Conservation (phyloP, 1,140 invertebrate species). For the Nylanderia fulva region DNA sequence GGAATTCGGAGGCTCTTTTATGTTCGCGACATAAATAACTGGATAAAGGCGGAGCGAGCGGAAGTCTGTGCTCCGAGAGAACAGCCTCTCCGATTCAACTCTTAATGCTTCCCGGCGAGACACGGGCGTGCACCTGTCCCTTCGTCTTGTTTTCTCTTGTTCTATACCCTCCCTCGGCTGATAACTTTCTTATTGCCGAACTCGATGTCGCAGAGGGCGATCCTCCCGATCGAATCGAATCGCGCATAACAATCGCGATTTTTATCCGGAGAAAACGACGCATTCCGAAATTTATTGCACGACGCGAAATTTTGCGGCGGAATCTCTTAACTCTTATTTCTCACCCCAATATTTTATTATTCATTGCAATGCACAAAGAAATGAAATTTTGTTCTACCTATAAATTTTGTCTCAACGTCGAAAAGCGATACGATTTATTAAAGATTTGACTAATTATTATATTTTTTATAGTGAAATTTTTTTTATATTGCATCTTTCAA, state of each 20-base stretch:
- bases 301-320: background rate
- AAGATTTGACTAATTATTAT: background rate
- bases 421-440: background rate
- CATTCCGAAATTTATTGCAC: background rate
- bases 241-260: conserved; percentile 19
- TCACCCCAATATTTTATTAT: background rate
- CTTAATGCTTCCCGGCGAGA: conserved; percentile 79
- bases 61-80: conserved; percentile 63
- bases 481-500: background rate
- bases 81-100: conserved; percentile 80
- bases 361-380: background rate
- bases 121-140: conserved; percentile 71
- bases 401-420: background rate
- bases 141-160: conserved; percentile 35
- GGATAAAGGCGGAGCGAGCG: conserved; percentile 75
- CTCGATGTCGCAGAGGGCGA: conserved; percentile 80
- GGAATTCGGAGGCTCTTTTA: conserved; percentile 72
- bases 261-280: background rate
- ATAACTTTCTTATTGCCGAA: conserved; percentile 85
- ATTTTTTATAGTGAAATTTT: background rate
- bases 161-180: conserved; percentile 18
- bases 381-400: background rate
- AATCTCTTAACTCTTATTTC: conserved; percentile 5
- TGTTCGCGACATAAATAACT: conserved; percentile 82
- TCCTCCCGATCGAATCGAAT: conserved; percentile 77